Evolutionary conservation across 2,888 invertebrate species (phyloP), one percentile per base, ranked within the genome.

Genomic region (Abscondita cerata): DNA sequence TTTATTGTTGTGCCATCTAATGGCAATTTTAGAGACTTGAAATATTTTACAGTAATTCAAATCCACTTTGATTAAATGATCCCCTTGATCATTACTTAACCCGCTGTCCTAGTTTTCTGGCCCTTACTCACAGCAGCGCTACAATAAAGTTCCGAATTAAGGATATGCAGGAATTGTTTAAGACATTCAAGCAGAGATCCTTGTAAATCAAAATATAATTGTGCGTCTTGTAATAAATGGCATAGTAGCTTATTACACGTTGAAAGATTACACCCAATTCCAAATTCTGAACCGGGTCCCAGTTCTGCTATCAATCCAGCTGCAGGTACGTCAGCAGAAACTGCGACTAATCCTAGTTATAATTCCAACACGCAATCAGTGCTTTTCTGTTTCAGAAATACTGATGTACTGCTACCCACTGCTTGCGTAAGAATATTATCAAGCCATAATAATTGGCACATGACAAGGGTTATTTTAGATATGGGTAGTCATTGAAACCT

Each of bases 401-500:
- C 38, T 13, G 13, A 38, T 38, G 38, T 13, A 38, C 9, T 38
- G n/a, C 13, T 38, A 38, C 13, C 38, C n/a, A 38, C 38, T 38
- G 38, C 38, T 38, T 12, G n/a, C 9, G 38, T 38, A 9, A 9
- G 13, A 38, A 38, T 38, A 12, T 13, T n/a, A 4, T n/a, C 38
- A 38, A 38, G 9, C 13, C 4, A 38, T 5, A 38, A 38, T 38
- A 38, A 38, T 12, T 38, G 38, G 9, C 13, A 38, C 11, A 9
- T 12, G 4, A 13, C 13, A 38, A n/a, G 38, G 4, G 38, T 13
- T n/a, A 13, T 38, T 12, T 56, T 50, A 57, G 50, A 36, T 20
- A 38, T 8, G 1, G 52, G 52, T 33, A 44, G 44, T 18, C 50
- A 51, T 18, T 41, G 33, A 15, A 51, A 58, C 44, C 52, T 58